Evolutionary conservation across 2,797 vertebrate genomes (phyloP).

Genomic region (Pteropus rufus): DNA sequence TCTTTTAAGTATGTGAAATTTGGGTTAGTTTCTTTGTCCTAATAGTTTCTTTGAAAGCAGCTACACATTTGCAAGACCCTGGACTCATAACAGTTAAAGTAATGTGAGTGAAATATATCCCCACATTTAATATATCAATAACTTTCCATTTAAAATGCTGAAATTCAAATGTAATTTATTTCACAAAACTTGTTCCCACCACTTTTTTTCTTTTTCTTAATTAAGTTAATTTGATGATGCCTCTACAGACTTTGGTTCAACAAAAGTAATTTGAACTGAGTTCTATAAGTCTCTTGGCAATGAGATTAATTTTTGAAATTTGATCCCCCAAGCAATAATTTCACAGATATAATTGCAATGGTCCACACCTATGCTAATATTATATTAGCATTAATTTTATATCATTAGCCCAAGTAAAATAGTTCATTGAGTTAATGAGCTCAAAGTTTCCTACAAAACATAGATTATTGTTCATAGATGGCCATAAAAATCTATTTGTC

Average conservation of each 20-base stretch:
- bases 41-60: not conserved
- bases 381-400: constrained; percentile 32
- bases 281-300: not conserved
- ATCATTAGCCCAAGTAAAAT: not conserved
- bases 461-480: not conserved
- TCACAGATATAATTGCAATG: constrained; percentile 23
- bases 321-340: not conserved
- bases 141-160: not conserved
- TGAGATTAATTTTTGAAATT: constrained; percentile 28
- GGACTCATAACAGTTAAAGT: not conserved
- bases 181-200: not conserved
- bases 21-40: not conserved
- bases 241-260: not conserved
- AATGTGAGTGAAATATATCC: not conserved
- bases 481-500: not conserved
- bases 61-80: not conserved
- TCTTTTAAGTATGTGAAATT: not conserved
- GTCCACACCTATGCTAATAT: not conserved
- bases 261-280: constrained; percentile 15
- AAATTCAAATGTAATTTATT: constrained; percentile 13
- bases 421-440: not conserved
- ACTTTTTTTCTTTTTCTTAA: not conserved
- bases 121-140: not conserved
- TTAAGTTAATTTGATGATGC: not conserved
- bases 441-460: not conserved